Evolutionary conservation across 1,140 invertebrate species (phyloP).

Genomic region (Ganaspis sp.): DNA sequence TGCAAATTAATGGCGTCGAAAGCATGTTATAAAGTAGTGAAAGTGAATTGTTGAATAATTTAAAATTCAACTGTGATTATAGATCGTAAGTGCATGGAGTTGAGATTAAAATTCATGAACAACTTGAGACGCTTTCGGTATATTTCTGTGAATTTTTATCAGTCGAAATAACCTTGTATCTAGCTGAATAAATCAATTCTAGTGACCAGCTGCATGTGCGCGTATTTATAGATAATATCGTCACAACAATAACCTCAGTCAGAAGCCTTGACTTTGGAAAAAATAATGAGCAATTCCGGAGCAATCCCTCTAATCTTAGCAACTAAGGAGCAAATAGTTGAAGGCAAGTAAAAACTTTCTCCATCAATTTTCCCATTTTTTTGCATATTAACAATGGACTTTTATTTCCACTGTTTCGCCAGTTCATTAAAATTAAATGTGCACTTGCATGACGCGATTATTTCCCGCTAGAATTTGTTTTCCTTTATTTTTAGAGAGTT

Average conservation of each 20-base stretch:
- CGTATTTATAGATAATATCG: not conserved
- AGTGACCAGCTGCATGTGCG: conserved; percentile 6
- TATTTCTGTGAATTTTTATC: conserved; percentile 6
- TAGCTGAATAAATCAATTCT: conserved; percentile 21
- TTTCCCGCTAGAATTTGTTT: no score
- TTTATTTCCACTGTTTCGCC: not conserved
- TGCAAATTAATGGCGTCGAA: not conserved
- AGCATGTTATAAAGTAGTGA: not conserved
- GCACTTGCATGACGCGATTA: no score
- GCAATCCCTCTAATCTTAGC: conserved; percentile 70
- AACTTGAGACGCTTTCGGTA: not conserved
- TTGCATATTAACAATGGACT: not conserved
- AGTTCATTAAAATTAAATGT: no score
- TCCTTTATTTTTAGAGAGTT: no score
- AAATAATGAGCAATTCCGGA: conserved; percentile 66
- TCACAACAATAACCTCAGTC: not conserved
- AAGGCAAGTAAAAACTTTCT: conserved; percentile 65
- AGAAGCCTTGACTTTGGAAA: conserved; percentile 21
- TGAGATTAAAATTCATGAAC: not conserved
- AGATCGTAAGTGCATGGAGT: not conserved
- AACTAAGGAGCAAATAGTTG: conserved; percentile 66
- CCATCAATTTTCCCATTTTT: not conserved
- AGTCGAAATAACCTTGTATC: not conserved
- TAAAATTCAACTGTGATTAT: not conserved
- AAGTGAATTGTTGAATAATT: not conserved